Conservation (phyloP, 1,140 invertebrate species). For the Condylostylus longicornis region DNA sequence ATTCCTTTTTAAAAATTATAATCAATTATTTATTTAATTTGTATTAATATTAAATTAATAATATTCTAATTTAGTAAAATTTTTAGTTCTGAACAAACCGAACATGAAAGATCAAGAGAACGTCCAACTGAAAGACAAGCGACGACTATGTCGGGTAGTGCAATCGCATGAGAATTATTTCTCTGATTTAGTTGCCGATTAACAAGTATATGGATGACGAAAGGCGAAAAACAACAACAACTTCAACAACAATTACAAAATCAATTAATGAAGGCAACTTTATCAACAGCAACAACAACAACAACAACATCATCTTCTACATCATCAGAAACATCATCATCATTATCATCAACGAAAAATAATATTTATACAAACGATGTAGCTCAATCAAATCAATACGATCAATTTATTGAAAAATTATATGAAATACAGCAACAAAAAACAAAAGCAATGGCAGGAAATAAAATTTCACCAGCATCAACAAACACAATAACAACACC, state of each 20-base stretch:
- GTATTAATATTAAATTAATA: neutral
- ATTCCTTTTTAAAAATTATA: neutral
- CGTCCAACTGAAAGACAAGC: conserved; percentile 36
- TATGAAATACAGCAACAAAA: too few species aligned
- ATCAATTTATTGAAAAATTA: too few species aligned
- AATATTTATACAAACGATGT: too few species aligned
- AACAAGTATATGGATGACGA: conserved; percentile 31
- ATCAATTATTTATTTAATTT: neutral
- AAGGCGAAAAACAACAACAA: neutral
- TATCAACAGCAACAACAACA: conserved; percentile 5
- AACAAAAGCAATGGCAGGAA: too few species aligned
- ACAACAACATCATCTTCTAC: conserved; percentile 6
- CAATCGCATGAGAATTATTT: conserved; percentile 46
- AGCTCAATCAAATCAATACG: too few species aligned
- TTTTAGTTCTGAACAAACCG: conserved; percentile 30
- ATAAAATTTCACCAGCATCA: too few species aligned
- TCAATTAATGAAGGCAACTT: conserved; percentile 5
- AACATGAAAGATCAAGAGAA: conserved; percentile 39
- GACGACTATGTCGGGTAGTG: conserved; percentile 50
- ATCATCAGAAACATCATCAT: conserved; percentile 16
- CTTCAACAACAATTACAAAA: conserved; percentile 8
- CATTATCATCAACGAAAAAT: too few species aligned
- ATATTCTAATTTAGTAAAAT: too few species aligned
- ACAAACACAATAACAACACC: too few species aligned
- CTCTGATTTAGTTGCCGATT: conserved; percentile 34